These are phyloP conservation scores for Sibirionetta formosa DNA, from an alignment of 2,797 vertebrate genomes.

Conservation along the genomic window DNA sequence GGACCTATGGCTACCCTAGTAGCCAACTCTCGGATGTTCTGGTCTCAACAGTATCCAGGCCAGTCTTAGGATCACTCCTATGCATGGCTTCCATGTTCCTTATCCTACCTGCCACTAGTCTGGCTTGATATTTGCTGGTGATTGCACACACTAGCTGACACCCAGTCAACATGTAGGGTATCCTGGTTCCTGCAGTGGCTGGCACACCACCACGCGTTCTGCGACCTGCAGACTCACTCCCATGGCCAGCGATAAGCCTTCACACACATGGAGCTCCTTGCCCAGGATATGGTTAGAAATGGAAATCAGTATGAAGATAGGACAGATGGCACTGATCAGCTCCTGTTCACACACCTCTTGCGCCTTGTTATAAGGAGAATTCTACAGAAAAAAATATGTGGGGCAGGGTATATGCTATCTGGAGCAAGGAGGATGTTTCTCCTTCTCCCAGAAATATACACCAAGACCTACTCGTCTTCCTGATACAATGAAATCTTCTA, in stretches of 20 bases:
- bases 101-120: background rate
- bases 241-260: accelerated
- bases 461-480: background rate
- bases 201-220: accelerated
- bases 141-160: background rate
- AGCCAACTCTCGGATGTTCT: background rate
- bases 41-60: accelerated
- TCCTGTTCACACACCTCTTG: accelerated
- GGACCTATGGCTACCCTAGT: accelerated
- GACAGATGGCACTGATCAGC: background rate
- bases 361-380: background rate
- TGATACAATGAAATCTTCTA: background rate
- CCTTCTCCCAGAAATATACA: background rate
- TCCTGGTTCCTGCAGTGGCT: background rate
- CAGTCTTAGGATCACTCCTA: background rate
- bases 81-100: accelerated
- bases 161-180: background rate
- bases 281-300: background rate
- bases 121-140: background rate
- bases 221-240: background rate
- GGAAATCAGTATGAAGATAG: background rate
- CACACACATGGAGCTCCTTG: accelerated
- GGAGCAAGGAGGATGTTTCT: background rate
- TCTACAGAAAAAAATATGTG: background rate
- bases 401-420: too few relatives aligned